phyloP scores from a whole-genome alignment of 2,888 invertebrate species.

The Cerastis leucographa region DNA sequence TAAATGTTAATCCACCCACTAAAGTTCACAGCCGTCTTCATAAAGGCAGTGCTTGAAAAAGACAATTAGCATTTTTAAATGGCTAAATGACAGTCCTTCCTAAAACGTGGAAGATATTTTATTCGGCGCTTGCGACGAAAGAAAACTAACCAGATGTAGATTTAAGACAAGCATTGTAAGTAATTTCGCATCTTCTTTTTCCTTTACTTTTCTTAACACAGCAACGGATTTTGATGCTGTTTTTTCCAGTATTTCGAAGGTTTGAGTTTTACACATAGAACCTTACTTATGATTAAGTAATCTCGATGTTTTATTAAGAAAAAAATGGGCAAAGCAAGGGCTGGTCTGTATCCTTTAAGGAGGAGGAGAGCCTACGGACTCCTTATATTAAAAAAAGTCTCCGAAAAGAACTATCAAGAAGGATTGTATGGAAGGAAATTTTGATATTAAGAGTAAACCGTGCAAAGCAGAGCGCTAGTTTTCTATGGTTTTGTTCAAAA shows the following conservation, averaged over 20 bases:
- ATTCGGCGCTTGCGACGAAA: neutral
- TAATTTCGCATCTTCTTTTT: conserved; percentile 3
- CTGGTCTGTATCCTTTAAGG: neutral
- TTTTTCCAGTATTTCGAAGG: too few species aligned
- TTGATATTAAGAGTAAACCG: too few species aligned
- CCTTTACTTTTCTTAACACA: too few species aligned
- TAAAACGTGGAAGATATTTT: conserved; percentile 29
- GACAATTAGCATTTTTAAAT: conserved; percentile 52
- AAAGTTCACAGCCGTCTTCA: conserved; percentile 18
- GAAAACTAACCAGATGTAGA: conserved; percentile 17
- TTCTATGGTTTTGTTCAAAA: neutral
- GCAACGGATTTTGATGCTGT: too few species aligned
- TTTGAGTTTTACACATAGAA: too few species aligned
- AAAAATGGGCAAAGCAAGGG: neutral
- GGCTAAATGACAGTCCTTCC: conserved; percentile 36
- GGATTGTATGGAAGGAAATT: too few species aligned
- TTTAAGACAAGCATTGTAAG: conserved; percentile 20
- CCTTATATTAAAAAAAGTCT: neutral
- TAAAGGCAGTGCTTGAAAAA: conserved; percentile 44
- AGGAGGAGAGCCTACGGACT: too few species aligned
- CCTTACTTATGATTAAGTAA: neutral
- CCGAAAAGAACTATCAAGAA: neutral
- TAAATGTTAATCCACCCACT: conserved; percentile 31
- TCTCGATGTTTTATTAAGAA: neutral
- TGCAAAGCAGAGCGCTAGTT: neutral